These are phyloP conservation scores for Colistium nudipinnis DNA, from an alignment of 2,113 vertebrate species.

Conservation along the genomic window DNA sequence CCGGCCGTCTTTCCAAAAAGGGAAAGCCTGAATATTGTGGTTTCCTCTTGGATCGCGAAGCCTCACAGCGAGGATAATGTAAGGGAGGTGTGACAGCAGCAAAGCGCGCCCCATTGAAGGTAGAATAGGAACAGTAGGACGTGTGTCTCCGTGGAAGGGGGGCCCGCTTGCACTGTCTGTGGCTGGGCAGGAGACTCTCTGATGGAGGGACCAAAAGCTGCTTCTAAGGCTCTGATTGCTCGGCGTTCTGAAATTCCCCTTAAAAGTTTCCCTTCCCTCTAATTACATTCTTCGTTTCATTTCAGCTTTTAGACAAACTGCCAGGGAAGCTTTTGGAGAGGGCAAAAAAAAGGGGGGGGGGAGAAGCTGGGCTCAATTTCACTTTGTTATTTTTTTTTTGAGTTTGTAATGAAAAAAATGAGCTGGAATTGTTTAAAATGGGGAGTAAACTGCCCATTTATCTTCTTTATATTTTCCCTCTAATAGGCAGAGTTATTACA, in stretches of 20 bases:
- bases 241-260: conserved; percentile 75
- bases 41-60: conserved; percentile 58
- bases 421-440: conserved; percentile 75
- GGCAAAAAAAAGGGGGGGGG: conserved; percentile 32
- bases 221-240: conserved; percentile 75
- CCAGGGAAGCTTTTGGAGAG: conserved; percentile 75
- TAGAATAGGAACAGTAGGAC: conserved; percentile 52
- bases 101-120: conserved; percentile 49
- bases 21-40: conserved; percentile 52
- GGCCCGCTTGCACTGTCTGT: conserved; percentile 57
- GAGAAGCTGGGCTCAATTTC: conserved; percentile 67
- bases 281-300: conserved; percentile 81
- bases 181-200: conserved; percentile 65
- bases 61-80: conserved; percentile 53
- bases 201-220: conserved; percentile 63
- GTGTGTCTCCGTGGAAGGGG: conserved; percentile 45
- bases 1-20: conserved; percentile 36
- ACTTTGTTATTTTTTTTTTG: conserved; percentile 70
- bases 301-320: conserved; percentile 75
- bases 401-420: conserved; percentile 78
- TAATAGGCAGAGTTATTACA: conserved; percentile 78
- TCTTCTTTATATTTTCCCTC: conserved; percentile 76
- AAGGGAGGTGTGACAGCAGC: conserved; percentile 65
- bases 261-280: conserved; percentile 77
- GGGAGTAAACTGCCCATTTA: conserved; percentile 76